Evolutionary conservation across 2,797 vertebrate species (phyloP).

Genomic region (Sebastiscus albofasciatus): DNA sequence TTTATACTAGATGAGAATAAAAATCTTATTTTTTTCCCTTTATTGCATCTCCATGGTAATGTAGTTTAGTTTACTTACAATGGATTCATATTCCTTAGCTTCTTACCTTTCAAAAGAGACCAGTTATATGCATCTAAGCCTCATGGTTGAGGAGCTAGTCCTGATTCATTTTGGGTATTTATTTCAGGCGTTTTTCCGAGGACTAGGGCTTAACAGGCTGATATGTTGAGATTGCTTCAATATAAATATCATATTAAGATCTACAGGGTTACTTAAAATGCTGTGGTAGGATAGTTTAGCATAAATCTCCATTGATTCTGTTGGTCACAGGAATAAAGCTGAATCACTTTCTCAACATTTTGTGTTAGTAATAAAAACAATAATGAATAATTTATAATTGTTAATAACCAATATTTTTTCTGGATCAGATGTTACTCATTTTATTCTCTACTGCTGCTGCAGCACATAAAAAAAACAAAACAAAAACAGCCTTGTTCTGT

Average conservation of each 20-base stretch:
- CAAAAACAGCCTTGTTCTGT: constrained; percentile 41
- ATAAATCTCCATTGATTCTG: background rate
- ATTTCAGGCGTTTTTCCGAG: no score
- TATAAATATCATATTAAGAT: background rate
- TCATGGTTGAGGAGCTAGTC: no score
- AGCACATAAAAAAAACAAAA: constrained; percentile 12
- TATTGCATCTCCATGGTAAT: no score
- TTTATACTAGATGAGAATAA: no score
- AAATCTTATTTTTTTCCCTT: no score
- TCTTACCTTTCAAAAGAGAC: no score
- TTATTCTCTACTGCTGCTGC: constrained; percentile 23
- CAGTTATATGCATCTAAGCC: no score
- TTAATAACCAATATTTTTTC: constrained; percentile 10
- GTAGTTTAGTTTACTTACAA: no score
- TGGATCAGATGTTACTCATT: constrained; percentile 49
- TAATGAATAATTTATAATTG: constrained; percentile 2
- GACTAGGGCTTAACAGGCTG: no score
- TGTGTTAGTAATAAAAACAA: constrained; percentile 27
- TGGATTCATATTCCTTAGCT: no score
- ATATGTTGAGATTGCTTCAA: background rate
- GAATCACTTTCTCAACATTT: constrained; percentile 21
- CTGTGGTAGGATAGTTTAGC: background rate
- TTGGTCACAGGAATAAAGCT: constrained; percentile 4
- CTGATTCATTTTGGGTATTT: no score
- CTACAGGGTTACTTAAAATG: background rate